These are phyloP conservation scores for Caenorhabditis inopinata DNA, from an alignment of 1,140 invertebrate species.

Conservation along the genomic window DNA sequence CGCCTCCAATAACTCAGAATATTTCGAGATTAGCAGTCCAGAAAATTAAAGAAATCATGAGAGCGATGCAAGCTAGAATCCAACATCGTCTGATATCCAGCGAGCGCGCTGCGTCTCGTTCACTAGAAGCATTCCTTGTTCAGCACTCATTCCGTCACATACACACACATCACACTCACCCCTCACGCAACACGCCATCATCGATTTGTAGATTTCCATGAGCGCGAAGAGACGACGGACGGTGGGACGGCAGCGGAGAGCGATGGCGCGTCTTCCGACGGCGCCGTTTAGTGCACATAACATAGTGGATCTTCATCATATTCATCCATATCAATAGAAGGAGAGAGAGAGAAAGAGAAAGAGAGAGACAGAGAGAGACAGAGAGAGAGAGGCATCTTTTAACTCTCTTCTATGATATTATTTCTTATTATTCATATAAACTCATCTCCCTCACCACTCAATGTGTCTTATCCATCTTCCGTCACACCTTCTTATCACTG, in stretches of 20 bases:
- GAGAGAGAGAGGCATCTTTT: too few relatives aligned
- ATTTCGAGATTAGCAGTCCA: too few relatives aligned
- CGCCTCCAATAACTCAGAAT: too few relatives aligned
- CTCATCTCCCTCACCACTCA: too few relatives aligned
- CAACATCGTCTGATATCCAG: too few relatives aligned
- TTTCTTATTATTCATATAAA: not conserved
- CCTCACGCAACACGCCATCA: conserved; percentile 17
- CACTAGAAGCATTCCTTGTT: not conserved
- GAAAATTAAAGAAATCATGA: too few relatives aligned
- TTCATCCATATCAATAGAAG: conserved; percentile 18
- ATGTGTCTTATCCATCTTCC: not conserved
- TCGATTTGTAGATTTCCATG: conserved; percentile 19
- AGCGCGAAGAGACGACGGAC: not conserved
- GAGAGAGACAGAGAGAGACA: too few relatives aligned
- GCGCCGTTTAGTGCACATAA: conserved; percentile 32
- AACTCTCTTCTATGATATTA: too few relatives aligned
- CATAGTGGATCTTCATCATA: conserved; percentile 25
- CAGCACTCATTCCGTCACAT: conserved; percentile 12
- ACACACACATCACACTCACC: not conserved
- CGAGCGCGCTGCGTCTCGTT: not conserved
- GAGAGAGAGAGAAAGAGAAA: too few relatives aligned
- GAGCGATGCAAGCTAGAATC: too few relatives aligned
- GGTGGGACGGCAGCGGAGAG: not conserved
- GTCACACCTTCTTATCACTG: not conserved
- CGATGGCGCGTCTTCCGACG: conserved; percentile 5